A percentile compares a stretch with the other conserved stretches of the same genome.
phyloP scores from a whole-genome alignment of 2,888 invertebrate genomes.

The Merodon equestris region DNA sequence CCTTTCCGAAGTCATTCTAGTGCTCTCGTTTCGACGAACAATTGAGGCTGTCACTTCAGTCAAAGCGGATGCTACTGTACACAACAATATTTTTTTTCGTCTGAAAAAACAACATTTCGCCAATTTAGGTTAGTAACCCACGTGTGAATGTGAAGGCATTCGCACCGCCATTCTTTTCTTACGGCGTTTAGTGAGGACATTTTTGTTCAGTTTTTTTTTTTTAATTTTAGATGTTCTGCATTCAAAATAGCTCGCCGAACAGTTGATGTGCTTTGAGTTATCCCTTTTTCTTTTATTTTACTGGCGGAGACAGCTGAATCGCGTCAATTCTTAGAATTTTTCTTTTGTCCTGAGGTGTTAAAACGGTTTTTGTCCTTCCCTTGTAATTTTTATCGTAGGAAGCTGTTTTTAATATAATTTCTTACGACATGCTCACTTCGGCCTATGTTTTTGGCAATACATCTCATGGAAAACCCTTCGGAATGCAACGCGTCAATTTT shows the following conservation, averaged over 20 bases:
- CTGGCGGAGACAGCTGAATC: conserved; percentile 1
- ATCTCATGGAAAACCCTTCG: too few species aligned
- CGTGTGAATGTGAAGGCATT: not conserved
- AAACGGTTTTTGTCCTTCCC: not conserved
- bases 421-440: not conserved
- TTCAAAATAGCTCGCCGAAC: conserved; percentile 8
- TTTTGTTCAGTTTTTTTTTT: conserved; percentile 4
- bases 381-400: conserved; percentile 11
- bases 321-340: conserved; percentile 3
- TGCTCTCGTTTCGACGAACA: too few species aligned
- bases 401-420: too few species aligned
- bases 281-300: conserved; percentile 1
- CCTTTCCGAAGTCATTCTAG: too few species aligned
- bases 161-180: not conserved
- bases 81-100: conserved; percentile 11
- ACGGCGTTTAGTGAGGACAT: not conserved
- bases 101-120: conserved; percentile 4
- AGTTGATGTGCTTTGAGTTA: conserved; percentile 1
- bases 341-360: conserved; percentile 3
- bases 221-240: not conserved
- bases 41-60: too few species aligned
- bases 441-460: not conserved
- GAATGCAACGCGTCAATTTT: too few species aligned
- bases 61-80: too few species aligned
- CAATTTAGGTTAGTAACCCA: conserved; percentile 1